A percentile compares a stretch with the other conserved stretches of the same genome.
phyloP scores from a whole-genome alignment of 2,797 vertebrate genomes.

The Astyanax mexicanus region DNA sequence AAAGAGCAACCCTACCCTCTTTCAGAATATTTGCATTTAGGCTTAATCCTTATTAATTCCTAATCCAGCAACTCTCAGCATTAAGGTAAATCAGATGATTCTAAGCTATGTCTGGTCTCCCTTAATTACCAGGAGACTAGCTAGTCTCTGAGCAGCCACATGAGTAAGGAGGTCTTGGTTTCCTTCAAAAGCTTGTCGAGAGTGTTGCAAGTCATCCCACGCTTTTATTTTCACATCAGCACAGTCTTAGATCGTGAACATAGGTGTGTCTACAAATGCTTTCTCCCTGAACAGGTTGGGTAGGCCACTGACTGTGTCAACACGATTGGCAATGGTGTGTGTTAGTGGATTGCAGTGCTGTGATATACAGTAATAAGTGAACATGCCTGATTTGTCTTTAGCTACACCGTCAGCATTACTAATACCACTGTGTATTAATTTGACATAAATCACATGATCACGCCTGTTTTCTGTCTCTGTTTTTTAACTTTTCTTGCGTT shows the following conservation, averaged over 20 bases:
- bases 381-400: slow-evolving; percentile 1
- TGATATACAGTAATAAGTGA: not conserved
- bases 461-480: not conserved
- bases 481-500: too few species aligned
- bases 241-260: not conserved
- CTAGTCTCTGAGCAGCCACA: not conserved
- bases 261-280: slow-evolving; percentile 27
- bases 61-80: not conserved
- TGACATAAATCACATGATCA: not conserved
- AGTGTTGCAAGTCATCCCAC: not conserved
- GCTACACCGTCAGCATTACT: not conserved
- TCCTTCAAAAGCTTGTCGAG: not conserved
- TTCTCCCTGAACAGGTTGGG: slow-evolving; percentile 16
- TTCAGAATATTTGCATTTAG: not conserved
- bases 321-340: not conserved
- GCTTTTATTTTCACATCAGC: not conserved
- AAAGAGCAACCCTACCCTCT: not conserved
- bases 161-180: not conserved
- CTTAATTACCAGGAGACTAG: not conserved
- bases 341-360: not conserved
- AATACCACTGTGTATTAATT: not conserved
- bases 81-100: not conserved
- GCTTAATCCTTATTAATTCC: not conserved
- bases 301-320: not conserved
- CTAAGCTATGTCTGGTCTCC: not conserved